These are phyloP conservation scores for Spatulosminthurus flaviceps DNA, from an alignment of 2,888 invertebrate species.

Conservation along the genomic window DNA sequence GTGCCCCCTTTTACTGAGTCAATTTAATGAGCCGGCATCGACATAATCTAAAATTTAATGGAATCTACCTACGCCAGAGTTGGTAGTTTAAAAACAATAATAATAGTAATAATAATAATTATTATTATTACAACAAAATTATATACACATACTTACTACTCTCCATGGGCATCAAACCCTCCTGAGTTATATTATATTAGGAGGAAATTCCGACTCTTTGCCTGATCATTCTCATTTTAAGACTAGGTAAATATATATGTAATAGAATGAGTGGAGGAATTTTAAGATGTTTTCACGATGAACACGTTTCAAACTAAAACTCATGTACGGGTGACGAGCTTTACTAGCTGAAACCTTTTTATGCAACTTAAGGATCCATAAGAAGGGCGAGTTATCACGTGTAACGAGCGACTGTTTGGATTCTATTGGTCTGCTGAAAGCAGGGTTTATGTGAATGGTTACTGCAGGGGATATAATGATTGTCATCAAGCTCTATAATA, in stretches of 20 bases:
- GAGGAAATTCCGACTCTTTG: not conserved
- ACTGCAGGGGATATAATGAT: conserved; percentile 60
- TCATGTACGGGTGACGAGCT: conserved; percentile 47
- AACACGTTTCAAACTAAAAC: conserved; percentile 24
- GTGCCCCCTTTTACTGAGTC: too few species aligned
- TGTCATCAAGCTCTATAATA: conserved; percentile 62
- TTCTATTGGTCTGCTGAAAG: conserved; percentile 56
- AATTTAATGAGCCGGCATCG: too few species aligned
- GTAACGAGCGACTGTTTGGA: conserved; percentile 56
- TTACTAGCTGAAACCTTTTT: conserved; percentile 50
- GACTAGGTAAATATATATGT: not conserved
- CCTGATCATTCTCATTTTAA: not conserved
- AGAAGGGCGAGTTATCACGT: conserved; percentile 56
- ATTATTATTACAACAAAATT: conserved; percentile 28
- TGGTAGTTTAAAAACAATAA: too few species aligned
- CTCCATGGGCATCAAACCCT: too few species aligned
- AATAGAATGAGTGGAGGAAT: not conserved
- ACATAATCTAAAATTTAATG: too few species aligned
- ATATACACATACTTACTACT: not conserved
- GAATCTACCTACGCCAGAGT: too few species aligned
- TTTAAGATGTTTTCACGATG: conserved; percentile 6
- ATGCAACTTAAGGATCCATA: conserved; percentile 52
- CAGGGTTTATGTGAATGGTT: conserved; percentile 57
- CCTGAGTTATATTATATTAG: too few species aligned
- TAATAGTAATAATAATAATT: not conserved